These are phyloP conservation scores for Apostichopus leukothele DNA, from an alignment of 53 echinoderm and acorn worm genomes.

Conservation along the genomic window DNA sequence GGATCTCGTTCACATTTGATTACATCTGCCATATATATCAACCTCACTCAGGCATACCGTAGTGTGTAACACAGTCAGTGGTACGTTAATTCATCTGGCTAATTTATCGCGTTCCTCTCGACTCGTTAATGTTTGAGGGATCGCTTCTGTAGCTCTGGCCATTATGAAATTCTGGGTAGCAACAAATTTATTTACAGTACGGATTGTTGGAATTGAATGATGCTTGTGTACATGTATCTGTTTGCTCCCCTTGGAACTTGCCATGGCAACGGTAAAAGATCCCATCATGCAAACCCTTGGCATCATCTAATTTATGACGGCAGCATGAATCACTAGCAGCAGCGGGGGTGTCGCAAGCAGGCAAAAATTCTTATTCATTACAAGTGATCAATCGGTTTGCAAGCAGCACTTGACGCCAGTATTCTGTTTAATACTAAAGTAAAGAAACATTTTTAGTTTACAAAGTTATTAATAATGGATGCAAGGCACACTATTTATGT, in stretches of 20 bases:
- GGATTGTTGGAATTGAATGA: constrained; percentile 1
- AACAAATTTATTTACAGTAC: background rate
- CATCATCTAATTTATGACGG: constrained; percentile 31
- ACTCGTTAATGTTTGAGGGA: background rate
- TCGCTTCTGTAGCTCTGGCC: background rate
- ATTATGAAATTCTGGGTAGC: background rate
- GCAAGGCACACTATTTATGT: background rate
- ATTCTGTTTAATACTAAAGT: background rate
- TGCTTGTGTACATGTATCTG: constrained; percentile 3
- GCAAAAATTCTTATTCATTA: background rate
- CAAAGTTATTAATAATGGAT: background rate
- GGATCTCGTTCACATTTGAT: background rate
- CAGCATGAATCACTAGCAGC: constrained; percentile 27
- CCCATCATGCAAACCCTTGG: background rate
- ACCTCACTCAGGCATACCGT: background rate
- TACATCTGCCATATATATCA: too few species aligned
- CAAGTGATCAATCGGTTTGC: background rate
- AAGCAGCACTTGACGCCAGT: background rate
- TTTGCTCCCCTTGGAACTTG: constrained; percentile 16
- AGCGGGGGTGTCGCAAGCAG: background rate
- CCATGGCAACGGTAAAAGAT: constrained; percentile 43
- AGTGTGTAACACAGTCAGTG: background rate
- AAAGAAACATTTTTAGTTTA: background rate
- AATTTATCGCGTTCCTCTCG: background rate
- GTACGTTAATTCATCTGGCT: background rate